Evolutionary conservation across 2,113 vertebrate species (phyloP), one percentile per base, ranked within the genome.

Genomic region (Phalacrocorax carbo): DNA sequence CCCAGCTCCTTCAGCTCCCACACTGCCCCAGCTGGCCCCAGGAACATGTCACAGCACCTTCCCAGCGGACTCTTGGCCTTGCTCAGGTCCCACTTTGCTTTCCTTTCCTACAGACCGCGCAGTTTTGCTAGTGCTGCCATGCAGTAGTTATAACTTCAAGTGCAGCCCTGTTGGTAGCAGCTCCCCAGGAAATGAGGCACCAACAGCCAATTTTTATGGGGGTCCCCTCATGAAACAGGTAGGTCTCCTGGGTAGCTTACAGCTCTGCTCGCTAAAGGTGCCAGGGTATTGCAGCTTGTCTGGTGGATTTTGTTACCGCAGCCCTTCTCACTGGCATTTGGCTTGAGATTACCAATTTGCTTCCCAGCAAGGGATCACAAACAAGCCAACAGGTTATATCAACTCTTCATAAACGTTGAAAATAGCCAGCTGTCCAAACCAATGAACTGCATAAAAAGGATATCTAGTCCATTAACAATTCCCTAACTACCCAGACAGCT

Each of bases 131-230:
- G 34, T 21, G 20, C 29, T 60, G 48, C 15, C 7, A 1, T 8
- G 15, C 17, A 71, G 69, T 17, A 46, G 49, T 10, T 22, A 29
- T 44, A 25, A 1, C 20, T 61, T 18, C 15, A n/a, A 27, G 5
- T 29, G 46, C 13, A 65, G 30, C 10, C 11, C 19, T 1, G 0
- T 3, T 44, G 13, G 51, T 18, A 82, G 34, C 13, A 87, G 23
- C 14, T 66, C 20, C 32, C 7, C 11, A 15, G 34, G 15, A 70
- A 82, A 58, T 1, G 0, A 2, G 6, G 2, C 15, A 52, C 34
- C 29, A 40, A 27, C 10, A 51, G 44, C 5, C 38, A 3, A 1
- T n/a, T 70, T 58, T 52, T n/a, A 5, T 34, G 34, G 14, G 12
- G 2, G 10, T 40, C 5, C 5, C 9, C 7, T 81, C 3, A 19